These are phyloP conservation scores for Cavia porcellus DNA, from an alignment of 2,113 vertebrate genomes.

Conservation along the genomic window DNA sequence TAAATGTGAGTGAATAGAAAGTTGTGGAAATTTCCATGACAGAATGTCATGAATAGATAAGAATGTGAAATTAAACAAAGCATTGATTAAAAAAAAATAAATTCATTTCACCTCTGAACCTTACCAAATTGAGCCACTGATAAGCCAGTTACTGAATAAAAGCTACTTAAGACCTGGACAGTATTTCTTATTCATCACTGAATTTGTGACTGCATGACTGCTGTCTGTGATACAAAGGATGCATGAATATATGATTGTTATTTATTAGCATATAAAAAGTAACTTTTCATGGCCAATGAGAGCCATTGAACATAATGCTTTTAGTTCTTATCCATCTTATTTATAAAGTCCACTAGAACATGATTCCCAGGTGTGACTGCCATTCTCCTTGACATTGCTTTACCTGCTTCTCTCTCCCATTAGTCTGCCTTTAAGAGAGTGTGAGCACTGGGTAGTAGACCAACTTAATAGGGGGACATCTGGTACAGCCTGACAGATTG, in stretches of 20 bases:
- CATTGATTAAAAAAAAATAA: slow-evolving; percentile 11
- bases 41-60: not conserved
- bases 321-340: slow-evolving; percentile 76
- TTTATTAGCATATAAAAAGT: slow-evolving; percentile 62
- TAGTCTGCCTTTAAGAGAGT: slow-evolving; percentile 78
- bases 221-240: slow-evolving; percentile 31
- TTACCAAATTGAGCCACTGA: not conserved
- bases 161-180: not conserved
- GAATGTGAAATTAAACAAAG: slow-evolving; percentile 22
- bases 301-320: slow-evolving; percentile 49
- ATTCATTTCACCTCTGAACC: slow-evolving; percentile 32
- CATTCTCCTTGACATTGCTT: slow-evolving; percentile 86
- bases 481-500: slow-evolving; percentile 80
- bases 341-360: slow-evolving; percentile 65
- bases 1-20: slow-evolving; percentile 37
- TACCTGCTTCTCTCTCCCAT: slow-evolving; percentile 83
- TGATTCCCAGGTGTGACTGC: slow-evolving; percentile 66
- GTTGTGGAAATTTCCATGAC: not conserved
- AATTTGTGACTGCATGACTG: not conserved
- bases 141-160: slow-evolving; percentile 54
- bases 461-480: slow-evolving; percentile 81
- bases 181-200: slow-evolving; percentile 48
- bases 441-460: slow-evolving; percentile 73
- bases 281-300: slow-evolving; percentile 56
- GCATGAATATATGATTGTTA: slow-evolving; percentile 26